Base-by-base conservation (phyloP, 1,140 invertebrate species). In the Trichoplusia ni region DNA sequence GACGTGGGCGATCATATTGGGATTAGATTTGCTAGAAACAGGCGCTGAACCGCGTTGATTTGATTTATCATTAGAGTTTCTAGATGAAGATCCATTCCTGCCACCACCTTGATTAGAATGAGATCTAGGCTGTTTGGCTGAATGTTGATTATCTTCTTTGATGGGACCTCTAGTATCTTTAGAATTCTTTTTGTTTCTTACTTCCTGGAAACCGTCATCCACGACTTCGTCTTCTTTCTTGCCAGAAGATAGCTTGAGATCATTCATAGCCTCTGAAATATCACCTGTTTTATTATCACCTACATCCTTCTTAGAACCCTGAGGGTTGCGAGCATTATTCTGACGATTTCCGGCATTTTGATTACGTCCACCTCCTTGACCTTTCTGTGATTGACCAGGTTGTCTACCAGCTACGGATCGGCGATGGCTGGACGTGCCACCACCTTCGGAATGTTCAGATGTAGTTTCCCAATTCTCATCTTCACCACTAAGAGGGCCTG, bases 121-220 rank as follows among this genome's bases (percentile, higher is more conserved):
- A 64, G 84, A 86, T 82, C 86, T 83, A n/a, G 87, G 81, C 60
- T 89, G 89, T 67, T 89, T 89, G 7, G 70, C 27, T 49, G 70
- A 37, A 21, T 82, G 67, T 54, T 92, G 92, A 9, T 85, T 79
- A 25, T 93, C 91, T 2, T 93, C 92, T 75, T 72, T 94, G 79
- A 59, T 78, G 9, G 61, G 81, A 67, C 72, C 92, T 90, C 92
- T 91, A 2, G 91, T 89, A 47, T 94, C 93, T 72, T 94, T 94
- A 0, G 92, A 92, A 68, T 92, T 94, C 75, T 96, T 97, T 79
- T 96, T 96, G 31, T 95, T 96, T 37, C 95, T 93, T 1, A 97
- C 96, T 84, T 98, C 96, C 84, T 97, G 96, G 83, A 97, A 97
- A 35, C 96, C 96, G 81, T 96, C 95, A 75, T 95, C 92, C 59